phyloP scores from a whole-genome alignment of 2,113 vertebrate species.

The Urocynchramus pylzowi region DNA sequence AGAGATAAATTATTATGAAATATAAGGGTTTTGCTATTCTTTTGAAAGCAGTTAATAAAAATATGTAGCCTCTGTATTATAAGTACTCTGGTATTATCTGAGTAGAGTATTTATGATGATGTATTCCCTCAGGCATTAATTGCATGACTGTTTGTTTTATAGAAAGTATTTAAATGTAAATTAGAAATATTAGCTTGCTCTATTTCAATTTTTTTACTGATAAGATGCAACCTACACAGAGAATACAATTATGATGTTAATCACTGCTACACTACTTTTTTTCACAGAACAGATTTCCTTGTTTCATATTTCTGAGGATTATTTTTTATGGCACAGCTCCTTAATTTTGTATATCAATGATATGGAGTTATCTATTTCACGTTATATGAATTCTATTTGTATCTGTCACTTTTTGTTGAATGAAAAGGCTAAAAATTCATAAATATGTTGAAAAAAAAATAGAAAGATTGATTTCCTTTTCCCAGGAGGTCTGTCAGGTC shows the following conservation, averaged over 20 bases:
- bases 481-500: neutral
- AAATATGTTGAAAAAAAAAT: neutral
- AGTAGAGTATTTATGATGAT: neutral
- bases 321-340: neutral
- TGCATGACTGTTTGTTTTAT: neutral
- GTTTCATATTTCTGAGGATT: neutral
- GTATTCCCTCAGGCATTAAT: neutral
- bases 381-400: neutral
- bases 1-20: neutral
- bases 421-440: neutral
- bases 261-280: neutral
- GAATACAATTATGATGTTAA: neutral
- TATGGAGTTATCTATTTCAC: neutral
- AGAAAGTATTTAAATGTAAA: constrained; percentile 2
- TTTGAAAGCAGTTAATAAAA: neutral
- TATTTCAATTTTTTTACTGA: neutral
- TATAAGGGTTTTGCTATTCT: neutral
- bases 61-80: neutral
- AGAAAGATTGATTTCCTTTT: neutral
- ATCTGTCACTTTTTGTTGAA: neutral
- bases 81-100: neutral
- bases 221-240: neutral
- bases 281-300: neutral
- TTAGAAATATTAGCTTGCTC: neutral
- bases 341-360: neutral